A percentile compares a stretch with the other conserved stretches of the same genome.
Evolutionary conservation across 2,797 vertebrate species (phyloP).

Genomic region (Pogoniulus pusillus): DNA sequence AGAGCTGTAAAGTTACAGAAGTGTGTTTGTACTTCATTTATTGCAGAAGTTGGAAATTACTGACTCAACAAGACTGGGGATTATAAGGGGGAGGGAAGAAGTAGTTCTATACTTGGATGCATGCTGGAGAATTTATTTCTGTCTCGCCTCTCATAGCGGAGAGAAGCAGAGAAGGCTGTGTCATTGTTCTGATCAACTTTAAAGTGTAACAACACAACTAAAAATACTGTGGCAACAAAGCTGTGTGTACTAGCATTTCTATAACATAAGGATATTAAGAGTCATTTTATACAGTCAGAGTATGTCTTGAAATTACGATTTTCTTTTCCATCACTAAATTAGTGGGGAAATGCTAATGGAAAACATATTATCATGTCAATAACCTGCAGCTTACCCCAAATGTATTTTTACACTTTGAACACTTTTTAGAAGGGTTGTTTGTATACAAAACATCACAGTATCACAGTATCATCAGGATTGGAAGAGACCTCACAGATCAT

Average conservation of each 20-base stretch:
- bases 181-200: not conserved
- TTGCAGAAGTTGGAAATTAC: not conserved
- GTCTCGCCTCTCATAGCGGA: not conserved
- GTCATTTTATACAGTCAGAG: not conserved
- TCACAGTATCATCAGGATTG: too few relatives aligned
- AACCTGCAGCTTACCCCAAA: not conserved
- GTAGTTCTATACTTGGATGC: not conserved
- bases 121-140: not conserved
- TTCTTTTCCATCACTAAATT: not conserved
- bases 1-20: not conserved
- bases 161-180: not conserved
- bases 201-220: not conserved
- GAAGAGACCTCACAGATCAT: too few relatives aligned
- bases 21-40: not conserved
- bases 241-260: not conserved
- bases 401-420: not conserved
- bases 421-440: not conserved
- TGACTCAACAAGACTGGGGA: not conserved
- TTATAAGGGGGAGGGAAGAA: not conserved
- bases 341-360: not conserved
- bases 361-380: not conserved
- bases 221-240: not conserved
- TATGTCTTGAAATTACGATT: not conserved
- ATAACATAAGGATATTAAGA: not conserved
- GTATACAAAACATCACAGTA: not conserved